Conservation (phyloP, 2,888 invertebrate genomes). For the Melangyna quadrimaculata region DNA sequence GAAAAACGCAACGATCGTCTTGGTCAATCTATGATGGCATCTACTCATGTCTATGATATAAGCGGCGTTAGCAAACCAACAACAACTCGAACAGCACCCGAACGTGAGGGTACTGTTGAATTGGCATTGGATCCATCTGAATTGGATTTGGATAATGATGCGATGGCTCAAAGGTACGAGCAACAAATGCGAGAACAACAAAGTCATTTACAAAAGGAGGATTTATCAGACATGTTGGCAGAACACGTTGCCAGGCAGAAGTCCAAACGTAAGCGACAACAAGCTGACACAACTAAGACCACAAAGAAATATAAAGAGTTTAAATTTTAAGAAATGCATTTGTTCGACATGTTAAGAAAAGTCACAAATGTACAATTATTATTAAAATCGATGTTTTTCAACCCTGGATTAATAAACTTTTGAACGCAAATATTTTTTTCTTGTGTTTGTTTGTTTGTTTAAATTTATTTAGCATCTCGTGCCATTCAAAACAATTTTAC, state of each 20-base stretch:
- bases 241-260: slow-evolving; percentile 98
- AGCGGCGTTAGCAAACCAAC: slow-evolving; percentile 83
- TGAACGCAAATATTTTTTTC: neutral
- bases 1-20: slow-evolving; percentile 96
- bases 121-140: slow-evolving; percentile 98
- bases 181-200: slow-evolving; percentile 97
- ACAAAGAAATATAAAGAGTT: slow-evolving; percentile 99
- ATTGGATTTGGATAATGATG: slow-evolving; percentile 96
- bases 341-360: neutral
- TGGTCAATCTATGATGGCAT: slow-evolving; percentile 97
- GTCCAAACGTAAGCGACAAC: slow-evolving; percentile 95
- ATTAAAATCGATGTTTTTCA: neutral
- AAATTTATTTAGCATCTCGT: too few relatives aligned
- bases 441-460: neutral
- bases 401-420: neutral
- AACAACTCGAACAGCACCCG: slow-evolving; percentile 78
- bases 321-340: slow-evolving; percentile 88
- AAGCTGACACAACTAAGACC: slow-evolving; percentile 91
- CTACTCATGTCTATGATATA: slow-evolving; percentile 98
- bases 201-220: slow-evolving; percentile 93
- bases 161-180: slow-evolving; percentile 97
- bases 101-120: slow-evolving; percentile 90
- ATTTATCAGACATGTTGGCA: slow-evolving; percentile 98
- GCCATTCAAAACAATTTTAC: too few relatives aligned
- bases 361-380: neutral